Evolutionary conservation across 92 coral and sea anemone species (phyloP).

Genomic region (Phenganax marumi): DNA sequence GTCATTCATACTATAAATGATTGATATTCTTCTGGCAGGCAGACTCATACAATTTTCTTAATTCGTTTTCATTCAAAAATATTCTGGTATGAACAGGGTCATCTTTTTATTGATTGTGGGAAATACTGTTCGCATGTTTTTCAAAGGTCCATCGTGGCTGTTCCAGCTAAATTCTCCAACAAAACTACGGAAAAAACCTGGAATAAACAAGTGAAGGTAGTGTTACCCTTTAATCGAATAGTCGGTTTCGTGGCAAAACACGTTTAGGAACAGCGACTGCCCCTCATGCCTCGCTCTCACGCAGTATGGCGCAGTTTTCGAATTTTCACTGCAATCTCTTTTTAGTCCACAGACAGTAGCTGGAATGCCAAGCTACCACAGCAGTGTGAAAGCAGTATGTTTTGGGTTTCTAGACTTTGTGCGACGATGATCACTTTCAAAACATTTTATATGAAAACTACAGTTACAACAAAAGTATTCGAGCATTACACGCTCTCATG

Average conservation of each 20-base stretch:
- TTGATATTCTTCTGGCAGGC: too few relatives aligned
- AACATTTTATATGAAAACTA: conserved; percentile 73
- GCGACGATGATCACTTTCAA: conserved; percentile 55
- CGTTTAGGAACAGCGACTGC: too few relatives aligned
- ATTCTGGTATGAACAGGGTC: background rate
- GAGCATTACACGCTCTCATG: conserved; percentile 77
- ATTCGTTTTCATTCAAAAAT: too few relatives aligned
- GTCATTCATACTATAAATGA: too few relatives aligned
- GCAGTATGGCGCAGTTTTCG: too few relatives aligned
- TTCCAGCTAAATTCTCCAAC: conserved; percentile 70
- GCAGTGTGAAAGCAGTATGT: background rate
- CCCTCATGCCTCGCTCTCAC: too few relatives aligned
- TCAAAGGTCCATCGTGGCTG: conserved; percentile 68
- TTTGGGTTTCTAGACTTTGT: conserved; percentile 58
- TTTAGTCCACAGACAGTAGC: background rate
- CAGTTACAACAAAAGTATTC: conserved; percentile 67
- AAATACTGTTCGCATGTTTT: background rate
- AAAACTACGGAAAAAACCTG: conserved; percentile 65
- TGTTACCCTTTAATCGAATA: background rate
- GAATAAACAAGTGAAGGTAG: conserved; percentile 67
- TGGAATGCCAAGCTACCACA: background rate
- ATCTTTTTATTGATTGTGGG: background rate
- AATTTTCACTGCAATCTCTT: background rate
- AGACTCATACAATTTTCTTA: too few relatives aligned
- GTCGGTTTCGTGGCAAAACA: background rate